Conservation (phyloP, 2,888 invertebrate genomes). For the Polietes domitor region DNA sequence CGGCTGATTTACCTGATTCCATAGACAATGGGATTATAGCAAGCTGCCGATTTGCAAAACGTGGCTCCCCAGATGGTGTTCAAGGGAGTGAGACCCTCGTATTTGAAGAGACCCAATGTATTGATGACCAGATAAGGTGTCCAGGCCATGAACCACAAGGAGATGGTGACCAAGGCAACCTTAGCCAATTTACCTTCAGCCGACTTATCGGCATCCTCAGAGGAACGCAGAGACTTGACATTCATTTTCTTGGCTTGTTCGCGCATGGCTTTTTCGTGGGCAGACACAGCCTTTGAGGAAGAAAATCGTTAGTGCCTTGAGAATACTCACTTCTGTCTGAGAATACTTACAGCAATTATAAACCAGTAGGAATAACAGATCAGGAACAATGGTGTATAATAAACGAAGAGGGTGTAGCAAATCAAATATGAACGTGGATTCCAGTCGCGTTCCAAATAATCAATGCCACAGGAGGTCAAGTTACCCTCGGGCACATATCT, state of each 20-base stretch:
- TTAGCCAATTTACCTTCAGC: constrained; percentile 94
- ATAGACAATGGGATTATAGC: constrained; percentile 95
- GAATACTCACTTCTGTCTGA: no score
- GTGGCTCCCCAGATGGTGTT: constrained; percentile 94
- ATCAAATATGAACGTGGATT: constrained; percentile 90
- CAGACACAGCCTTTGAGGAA: constrained; percentile 85
- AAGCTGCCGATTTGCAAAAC: constrained; percentile 95
- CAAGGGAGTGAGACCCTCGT: constrained; percentile 87
- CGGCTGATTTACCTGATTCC: constrained; percentile 87
- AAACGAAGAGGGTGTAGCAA: constrained; percentile 88
- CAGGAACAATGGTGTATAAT: constrained; percentile 88
- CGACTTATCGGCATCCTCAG: constrained; percentile 89
- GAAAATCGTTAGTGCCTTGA: no score
- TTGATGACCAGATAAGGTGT: constrained; percentile 93
- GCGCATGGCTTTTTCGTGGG: constrained; percentile 92
- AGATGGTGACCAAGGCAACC: constrained; percentile 94
- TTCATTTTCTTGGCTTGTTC: constrained; percentile 97
- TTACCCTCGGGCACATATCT: constrained; percentile 97
- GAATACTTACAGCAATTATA: constrained; percentile 85
- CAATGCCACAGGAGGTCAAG: constrained; percentile 96
- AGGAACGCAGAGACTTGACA: constrained; percentile 91
- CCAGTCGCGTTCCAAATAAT: constrained; percentile 90
- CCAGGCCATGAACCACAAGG: constrained; percentile 96
- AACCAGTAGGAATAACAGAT: constrained; percentile 94
- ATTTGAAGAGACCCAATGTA: constrained; percentile 89